A percentile compares a stretch with the other conserved stretches of the same genome.
These are phyloP conservation scores for Drosophila albomicans DNA, from an alignment of 1,140 invertebrate genomes.

Conservation along the genomic window DNA sequence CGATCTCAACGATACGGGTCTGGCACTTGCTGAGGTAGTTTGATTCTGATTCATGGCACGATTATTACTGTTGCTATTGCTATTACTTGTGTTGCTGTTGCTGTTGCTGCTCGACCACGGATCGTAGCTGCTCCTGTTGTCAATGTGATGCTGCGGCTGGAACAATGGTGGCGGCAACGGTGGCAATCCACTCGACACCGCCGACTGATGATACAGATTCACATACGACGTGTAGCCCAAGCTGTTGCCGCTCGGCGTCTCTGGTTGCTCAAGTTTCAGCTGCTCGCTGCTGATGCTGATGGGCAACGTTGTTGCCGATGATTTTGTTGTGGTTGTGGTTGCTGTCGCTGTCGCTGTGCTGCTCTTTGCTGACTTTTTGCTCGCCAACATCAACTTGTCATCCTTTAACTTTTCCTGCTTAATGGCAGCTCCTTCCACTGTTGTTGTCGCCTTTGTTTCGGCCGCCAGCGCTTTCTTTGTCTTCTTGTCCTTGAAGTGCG, in stretches of 20 bases:
- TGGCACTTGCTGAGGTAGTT: conserved; percentile 38
- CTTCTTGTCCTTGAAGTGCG: conserved; percentile 87
- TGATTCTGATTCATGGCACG: conserved; percentile 51
- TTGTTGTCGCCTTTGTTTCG: conserved; percentile 71
- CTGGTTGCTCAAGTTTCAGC: conserved; percentile 75
- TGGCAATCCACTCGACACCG: conserved; percentile 28
- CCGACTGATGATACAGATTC: conserved; percentile 70
- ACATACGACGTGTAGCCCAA: conserved; percentile 69
- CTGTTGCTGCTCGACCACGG: conserved; percentile 11
- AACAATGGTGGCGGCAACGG: conserved; percentile 53
- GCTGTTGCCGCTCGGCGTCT: conserved; percentile 16
- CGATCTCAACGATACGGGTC: conserved; percentile 12
- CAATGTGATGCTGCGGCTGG: conserved; percentile 24
- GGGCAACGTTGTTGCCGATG: conserved; percentile 1
- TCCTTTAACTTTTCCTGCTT: conserved; percentile 68
- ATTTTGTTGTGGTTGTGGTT: too few relatives aligned
- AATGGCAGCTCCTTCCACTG: conserved; percentile 17
- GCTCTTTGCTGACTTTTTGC: conserved; percentile 34
- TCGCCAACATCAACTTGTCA: neutral
- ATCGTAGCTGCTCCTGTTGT: conserved; percentile 17
- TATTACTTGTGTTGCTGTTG: conserved; percentile 15
- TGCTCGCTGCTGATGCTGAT: conserved; percentile 36
- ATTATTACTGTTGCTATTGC: conserved; percentile 29
- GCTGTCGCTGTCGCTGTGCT: too few relatives aligned
- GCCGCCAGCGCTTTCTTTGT: conserved; percentile 75